These are phyloP conservation scores for Harpagoxenus sublaevis DNA, from an alignment of 2,888 invertebrate species.

Conservation along the genomic window DNA sequence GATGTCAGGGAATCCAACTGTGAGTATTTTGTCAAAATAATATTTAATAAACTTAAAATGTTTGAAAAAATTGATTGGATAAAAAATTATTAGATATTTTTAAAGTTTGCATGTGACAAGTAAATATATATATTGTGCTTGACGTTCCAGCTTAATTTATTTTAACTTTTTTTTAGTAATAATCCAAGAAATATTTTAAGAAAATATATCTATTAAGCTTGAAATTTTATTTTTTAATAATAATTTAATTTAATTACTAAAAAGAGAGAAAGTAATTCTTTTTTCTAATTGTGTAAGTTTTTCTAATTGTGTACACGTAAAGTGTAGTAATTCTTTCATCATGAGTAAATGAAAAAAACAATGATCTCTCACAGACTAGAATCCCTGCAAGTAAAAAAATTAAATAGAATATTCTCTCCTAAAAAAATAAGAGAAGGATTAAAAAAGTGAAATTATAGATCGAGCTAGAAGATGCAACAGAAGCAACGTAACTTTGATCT, in stretches of 20 bases:
- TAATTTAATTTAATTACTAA: not conserved
- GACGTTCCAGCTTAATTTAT: not conserved
- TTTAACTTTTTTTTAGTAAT: too few species aligned
- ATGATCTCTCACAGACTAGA: not conserved
- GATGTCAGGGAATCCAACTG: conserved; percentile 1
- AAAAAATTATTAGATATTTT: not conserved
- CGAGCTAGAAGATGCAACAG: conserved; percentile 21
- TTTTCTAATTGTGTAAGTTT: conserved; percentile 1
- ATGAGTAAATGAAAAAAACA: not conserved
- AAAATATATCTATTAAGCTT: not conserved
- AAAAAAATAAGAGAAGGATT: not conserved
- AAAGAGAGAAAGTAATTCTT: not conserved
- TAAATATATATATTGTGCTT: not conserved
- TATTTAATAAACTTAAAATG: not conserved
- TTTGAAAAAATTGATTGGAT: not conserved
- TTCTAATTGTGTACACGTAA: not conserved
- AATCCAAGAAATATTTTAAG: not conserved
- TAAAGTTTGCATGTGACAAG: not conserved
- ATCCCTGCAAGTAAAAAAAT: conserved; percentile 22
- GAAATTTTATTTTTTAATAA: conserved; percentile 1
- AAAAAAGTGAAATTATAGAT: conserved; percentile 17
- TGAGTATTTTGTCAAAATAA: not conserved
- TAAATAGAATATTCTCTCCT: conserved; percentile 4
- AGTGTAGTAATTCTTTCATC: too few species aligned
- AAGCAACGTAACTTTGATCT: conserved; percentile 14